A percentile compares a stretch with the other conserved stretches of the same genome.
Evolutionary conservation across 2,888 invertebrate genomes (phyloP).

Genomic region (Malachius bipustulatus): DNA sequence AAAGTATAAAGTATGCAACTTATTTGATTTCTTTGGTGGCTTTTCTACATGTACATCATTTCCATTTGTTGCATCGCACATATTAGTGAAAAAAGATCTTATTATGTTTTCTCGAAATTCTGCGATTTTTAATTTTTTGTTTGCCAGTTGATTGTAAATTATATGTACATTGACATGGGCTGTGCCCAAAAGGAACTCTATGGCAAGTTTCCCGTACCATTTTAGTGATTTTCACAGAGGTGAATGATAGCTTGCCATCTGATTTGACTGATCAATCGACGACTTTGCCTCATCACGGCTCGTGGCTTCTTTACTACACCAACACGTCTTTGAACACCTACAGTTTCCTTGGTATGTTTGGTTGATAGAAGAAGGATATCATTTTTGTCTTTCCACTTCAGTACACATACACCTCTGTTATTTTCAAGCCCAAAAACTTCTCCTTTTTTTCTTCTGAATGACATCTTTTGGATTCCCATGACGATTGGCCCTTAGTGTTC

Average conservation of each 20-base stretch:
- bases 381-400: slow-evolving; percentile 25
- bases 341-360: slow-evolving; percentile 20
- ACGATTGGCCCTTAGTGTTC: slow-evolving; percentile 13
- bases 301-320: slow-evolving; percentile 11
- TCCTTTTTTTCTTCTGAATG: slow-evolving; percentile 5
- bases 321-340: slow-evolving; percentile 16
- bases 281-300: slow-evolving; percentile 21
- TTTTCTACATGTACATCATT: neutral
- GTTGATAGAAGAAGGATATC: slow-evolving; percentile 22
- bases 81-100: neutral
- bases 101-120: slow-evolving; percentile 1
- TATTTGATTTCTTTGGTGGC: neutral
- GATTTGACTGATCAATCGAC: slow-evolving; percentile 23
- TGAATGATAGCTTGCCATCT: slow-evolving; percentile 17
- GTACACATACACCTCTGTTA: slow-evolving; percentile 16
- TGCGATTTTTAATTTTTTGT: neutral
- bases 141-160: neutral
- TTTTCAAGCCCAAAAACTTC: slow-evolving; percentile 8
- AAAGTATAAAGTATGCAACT: too few relatives aligned
- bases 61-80: neutral
- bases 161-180: neutral
- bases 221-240: slow-evolving; percentile 10
- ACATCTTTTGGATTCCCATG: slow-evolving; percentile 5
- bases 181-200: slow-evolving; percentile 9
- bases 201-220: slow-evolving; percentile 13